Evolutionary conservation across 2,888 invertebrate species (phyloP), one percentile per base, ranked within the genome.

Genomic region (Schizotus pectinicornis): DNA sequence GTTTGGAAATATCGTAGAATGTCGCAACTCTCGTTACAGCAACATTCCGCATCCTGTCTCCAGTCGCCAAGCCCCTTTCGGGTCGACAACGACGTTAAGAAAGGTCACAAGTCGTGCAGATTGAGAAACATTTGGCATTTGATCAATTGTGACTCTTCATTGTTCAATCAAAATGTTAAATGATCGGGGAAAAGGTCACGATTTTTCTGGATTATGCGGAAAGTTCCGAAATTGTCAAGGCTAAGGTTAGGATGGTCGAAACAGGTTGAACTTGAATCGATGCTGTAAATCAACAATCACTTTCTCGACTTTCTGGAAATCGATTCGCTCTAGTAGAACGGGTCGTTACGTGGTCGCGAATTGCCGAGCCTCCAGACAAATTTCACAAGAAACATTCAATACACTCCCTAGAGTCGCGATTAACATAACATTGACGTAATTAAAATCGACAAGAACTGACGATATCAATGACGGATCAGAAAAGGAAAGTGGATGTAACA

Each of bases 121-220:
- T 56, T 56, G 56, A 11, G 43, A 56, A 56, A 56, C 35, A 48
- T 34, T 36, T 56, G 56, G 46, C 49, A 56, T 56, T 56, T 56
- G 8, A 43, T 22, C 22, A 22, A 22, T 22, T 22, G 22, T 22
- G 22, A 22, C 22, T 22, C 12, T 9, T 8, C 8, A 39, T 12
- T 39, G n/a, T 39, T 8, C 13, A 11, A 8, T n/a, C 39, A 39
- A 12, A 8, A 13, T 22, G 7, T 13, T 22, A 43, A n/a, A 30
- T 7, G 8, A 30, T 53, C 33, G 45, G 35, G 41, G 33, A 39
- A 50, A 22, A 22, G 22, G 22, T 22, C 22, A 22, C 22, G 22
- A 22, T 22, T 22, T 22, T 22, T 22, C 22, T 5, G 5, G 22
- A 22, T 22, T 22, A 22, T 22, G 5, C 22, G 22, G 42, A 43